A percentile compares a stretch with the other conserved stretches of the same genome.
Conservation (phyloP, 1,140 invertebrate species). For the Orchesella cincta region DNA sequence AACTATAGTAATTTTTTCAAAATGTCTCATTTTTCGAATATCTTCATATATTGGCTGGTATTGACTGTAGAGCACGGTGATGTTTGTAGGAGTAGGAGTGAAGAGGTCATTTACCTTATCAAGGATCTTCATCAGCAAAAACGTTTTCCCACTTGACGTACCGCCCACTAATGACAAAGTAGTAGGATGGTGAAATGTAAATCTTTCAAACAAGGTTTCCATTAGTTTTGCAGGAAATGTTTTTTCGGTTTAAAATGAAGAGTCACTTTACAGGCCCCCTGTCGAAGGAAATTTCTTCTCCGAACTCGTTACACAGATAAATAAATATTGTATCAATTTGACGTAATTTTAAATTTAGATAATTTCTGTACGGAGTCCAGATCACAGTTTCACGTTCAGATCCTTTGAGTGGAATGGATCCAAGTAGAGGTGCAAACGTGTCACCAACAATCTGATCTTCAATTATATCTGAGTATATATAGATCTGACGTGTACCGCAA, state of each 20-base stretch:
- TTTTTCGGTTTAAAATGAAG: background rate
- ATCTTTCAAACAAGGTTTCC: background rate
- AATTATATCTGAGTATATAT: background rate
- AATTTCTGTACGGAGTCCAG: background rate
- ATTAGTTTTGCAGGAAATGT: background rate
- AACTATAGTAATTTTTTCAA: background rate
- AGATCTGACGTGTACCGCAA: background rate
- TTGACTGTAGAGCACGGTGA: background rate
- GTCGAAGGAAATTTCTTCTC: background rate
- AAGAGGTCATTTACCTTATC: background rate
- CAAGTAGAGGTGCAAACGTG: conserved; percentile 1
- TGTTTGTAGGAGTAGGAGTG: background rate
- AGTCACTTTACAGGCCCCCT: background rate
- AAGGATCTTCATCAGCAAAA: background rate
- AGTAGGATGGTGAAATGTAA: background rate
- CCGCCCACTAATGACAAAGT: background rate
- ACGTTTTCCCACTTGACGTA: background rate
- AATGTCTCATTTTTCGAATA: background rate
- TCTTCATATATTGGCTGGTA: background rate
- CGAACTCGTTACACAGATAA: conserved; percentile 2
- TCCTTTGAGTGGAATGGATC: background rate
- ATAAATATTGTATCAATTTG: background rate
- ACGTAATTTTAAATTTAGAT: background rate
- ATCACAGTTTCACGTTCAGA: background rate
- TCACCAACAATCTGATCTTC: background rate